Conservation (phyloP, 2,888 invertebrate species). For the Coenonympha arcania region DNA sequence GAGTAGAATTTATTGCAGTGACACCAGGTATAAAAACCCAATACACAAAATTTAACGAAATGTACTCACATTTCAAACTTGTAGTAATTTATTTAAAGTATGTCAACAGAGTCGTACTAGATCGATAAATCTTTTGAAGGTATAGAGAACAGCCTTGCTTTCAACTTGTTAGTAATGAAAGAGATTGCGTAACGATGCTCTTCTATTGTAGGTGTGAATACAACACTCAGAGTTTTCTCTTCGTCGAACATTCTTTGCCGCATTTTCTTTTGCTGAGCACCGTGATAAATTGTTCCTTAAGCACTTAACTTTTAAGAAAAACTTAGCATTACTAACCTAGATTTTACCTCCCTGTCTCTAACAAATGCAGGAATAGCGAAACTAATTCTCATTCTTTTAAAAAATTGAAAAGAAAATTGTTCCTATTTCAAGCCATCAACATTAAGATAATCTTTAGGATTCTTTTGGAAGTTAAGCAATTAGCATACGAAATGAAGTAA, state of each 20-base stretch:
- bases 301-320: slow-evolving; percentile 22
- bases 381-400: slow-evolving; percentile 1
- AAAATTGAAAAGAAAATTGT: slow-evolving; percentile 6
- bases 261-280: slow-evolving; percentile 12
- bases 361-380: slow-evolving; percentile 13
- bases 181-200: slow-evolving; percentile 5
- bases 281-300: slow-evolving; percentile 25
- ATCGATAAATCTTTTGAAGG: slow-evolving; percentile 7
- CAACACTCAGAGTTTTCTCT: slow-evolving; percentile 13
- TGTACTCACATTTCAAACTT: not conserved
- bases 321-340: slow-evolving; percentile 19
- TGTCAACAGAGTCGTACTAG: slow-evolving; percentile 3
- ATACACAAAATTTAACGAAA: not conserved
- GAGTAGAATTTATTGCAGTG: not conserved
- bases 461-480: too few species aligned
- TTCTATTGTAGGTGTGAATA: slow-evolving; percentile 12
- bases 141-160: slow-evolving; percentile 9
- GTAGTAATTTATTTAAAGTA: slow-evolving; percentile 1
- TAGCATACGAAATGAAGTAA: too few species aligned
- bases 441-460: not conserved
- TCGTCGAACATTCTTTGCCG: slow-evolving; percentile 14
- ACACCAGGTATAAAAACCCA: not conserved
- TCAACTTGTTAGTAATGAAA: slow-evolving; percentile 11
- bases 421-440: slow-evolving; percentile 10
- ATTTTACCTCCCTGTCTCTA: slow-evolving; percentile 17